Percentiles rank a stretch among this genome's conserved stretches.
phyloP scores from a whole-genome alignment of 2,888 invertebrate species.

The Silvanus unidentatus region DNA sequence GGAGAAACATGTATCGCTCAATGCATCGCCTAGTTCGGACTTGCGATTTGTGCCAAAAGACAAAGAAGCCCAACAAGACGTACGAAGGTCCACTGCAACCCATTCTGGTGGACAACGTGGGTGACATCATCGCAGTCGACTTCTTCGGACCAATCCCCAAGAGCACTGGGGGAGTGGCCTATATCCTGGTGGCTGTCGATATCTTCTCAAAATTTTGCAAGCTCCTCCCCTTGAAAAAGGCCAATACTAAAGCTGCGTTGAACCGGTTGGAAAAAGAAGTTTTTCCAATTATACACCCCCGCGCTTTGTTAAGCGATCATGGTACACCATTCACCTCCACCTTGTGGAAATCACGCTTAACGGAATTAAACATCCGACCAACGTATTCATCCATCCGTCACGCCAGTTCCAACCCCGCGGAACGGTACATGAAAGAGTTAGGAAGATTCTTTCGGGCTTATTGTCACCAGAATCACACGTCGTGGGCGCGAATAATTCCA shows the following conservation, averaged over 20 bases:
- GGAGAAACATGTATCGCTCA: background rate
- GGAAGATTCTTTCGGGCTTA: constrained; percentile 6
- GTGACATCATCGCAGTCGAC: constrained; percentile 2
- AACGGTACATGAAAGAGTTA: constrained; percentile 5
- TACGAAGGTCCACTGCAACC: background rate
- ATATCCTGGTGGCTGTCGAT: constrained; percentile 24
- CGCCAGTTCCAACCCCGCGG: constrained; percentile 1
- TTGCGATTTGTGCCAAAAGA: constrained; percentile 3
- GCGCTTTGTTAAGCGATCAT: constrained; percentile 1
- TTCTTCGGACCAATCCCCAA: constrained; percentile 15
- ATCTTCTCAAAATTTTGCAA: constrained; percentile 23
- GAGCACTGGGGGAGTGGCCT: constrained; percentile 12
- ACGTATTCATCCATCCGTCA: constrained; percentile 4
- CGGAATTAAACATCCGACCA: background rate
- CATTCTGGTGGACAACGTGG: background rate
- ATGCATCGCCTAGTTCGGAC: background rate
- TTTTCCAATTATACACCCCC: background rate
- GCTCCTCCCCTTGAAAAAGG: constrained; percentile 19
- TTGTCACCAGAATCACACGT: constrained; percentile 1
- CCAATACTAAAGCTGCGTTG: constrained; percentile 9
- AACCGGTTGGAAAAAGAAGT: background rate
- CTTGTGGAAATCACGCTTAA: constrained; percentile 12
- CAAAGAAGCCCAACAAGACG: background rate
- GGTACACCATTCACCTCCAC: constrained; percentile 6
- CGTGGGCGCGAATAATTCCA: background rate